Base-by-base conservation (phyloP, 2,113 vertebrate species). In the Crotalus helleri region DNA sequence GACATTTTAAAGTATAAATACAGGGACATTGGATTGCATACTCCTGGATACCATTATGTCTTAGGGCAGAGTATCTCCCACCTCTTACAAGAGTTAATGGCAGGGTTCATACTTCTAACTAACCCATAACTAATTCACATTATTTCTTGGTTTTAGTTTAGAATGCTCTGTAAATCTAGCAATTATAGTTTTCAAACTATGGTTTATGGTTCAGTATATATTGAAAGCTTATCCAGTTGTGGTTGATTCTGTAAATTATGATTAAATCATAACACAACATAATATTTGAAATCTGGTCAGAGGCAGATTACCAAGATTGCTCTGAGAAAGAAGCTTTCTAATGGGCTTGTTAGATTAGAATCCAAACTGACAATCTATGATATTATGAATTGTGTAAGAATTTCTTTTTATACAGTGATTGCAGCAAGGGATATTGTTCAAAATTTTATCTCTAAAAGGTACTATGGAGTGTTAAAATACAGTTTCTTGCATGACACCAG, bases 291-390 rank as follows among this genome's bases (percentile, higher is more conserved):
- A 81, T 81, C 15, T 39, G 69, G 49, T 85, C 54, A 23, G 23
- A 6, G 55, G n/a, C 24, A 86, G 39, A 24, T 26, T 58, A 5
- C 19, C 44, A 87, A 5, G 24, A 57, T 29, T 74, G 33, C 24
- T 23, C 51, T 55, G 44, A 26, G 59, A 88, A 46, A 53, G 13
- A 74, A 89, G 51, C 44, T 55, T 57, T 81, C 13, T 64, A 89
- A 21, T 51, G 10, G 19, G 74, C 33, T 92, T 57, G 24, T 81
- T 81, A 81, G 6, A 39, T 81, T 39, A 74, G n/a, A 74, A 74
- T 74, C n/a, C 15, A 19, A 94, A 33, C 86, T 92, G 95, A 0
- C 90, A 89, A 94, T 95, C 94, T 95, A 93, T 58, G 1, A 93
- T 92, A 53, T 94, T 17, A 91, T 55, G 7, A 44, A 85, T 55